These are phyloP conservation scores for Hemiprocne comata DNA, from an alignment of 2,113 vertebrate species.

Conservation along the genomic window DNA sequence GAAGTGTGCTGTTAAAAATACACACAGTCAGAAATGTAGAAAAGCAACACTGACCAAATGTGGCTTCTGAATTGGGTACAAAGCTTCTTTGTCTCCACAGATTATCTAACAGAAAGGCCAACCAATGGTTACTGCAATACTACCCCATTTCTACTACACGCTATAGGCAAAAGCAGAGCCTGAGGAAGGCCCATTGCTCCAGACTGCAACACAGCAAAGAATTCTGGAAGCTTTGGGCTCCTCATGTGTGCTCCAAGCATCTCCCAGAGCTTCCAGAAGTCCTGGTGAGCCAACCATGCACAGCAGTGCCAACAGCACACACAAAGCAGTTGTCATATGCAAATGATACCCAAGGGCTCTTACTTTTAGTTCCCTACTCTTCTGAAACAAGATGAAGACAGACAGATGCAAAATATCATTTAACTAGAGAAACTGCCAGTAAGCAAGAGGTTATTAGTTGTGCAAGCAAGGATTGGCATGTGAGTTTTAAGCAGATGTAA, in stretches of 20 bases:
- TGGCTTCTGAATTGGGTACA: not conserved
- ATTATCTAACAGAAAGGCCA: not conserved
- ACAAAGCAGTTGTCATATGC: not conserved
- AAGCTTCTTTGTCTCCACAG: not conserved
- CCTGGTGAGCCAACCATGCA: not conserved
- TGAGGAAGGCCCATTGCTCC: not conserved
- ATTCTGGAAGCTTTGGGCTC: not conserved
- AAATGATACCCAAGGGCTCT: not conserved
- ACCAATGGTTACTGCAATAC: not conserved
- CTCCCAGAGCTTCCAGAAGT: not conserved
- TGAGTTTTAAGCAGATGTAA: slow-evolving; percentile 31
- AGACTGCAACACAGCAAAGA: not conserved
- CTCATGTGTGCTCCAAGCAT: not conserved
- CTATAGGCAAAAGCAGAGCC: not conserved
- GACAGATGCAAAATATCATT: not conserved
- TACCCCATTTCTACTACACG: not conserved
- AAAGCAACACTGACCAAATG: not conserved
- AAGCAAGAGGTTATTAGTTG: slow-evolving; percentile 12
- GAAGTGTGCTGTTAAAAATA: not conserved
- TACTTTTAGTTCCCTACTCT: not conserved
- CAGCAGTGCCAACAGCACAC: not conserved
- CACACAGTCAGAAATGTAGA: not conserved
- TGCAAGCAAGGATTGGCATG: not conserved
- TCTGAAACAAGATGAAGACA: not conserved
- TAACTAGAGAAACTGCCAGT: not conserved